Evolutionary conservation across 2,888 invertebrate species (phyloP).

Genomic region (Punctoribates punctum): DNA sequence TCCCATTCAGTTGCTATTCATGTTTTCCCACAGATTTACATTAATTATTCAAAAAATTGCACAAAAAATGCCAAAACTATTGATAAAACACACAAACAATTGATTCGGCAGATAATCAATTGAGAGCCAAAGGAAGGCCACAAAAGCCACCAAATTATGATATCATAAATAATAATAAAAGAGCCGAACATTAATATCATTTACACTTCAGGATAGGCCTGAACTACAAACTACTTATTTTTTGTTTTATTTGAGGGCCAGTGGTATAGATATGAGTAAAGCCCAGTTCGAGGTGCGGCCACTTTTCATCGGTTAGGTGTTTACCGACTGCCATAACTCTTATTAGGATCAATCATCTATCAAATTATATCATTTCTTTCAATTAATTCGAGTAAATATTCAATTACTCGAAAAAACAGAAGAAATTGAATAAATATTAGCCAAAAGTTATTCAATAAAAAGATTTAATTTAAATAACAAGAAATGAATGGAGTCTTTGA

Average conservation of each 20-base stretch:
- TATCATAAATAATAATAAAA: neutral
- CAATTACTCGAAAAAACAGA: neutral
- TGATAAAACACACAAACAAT: constrained; percentile 18
- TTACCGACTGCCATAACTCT: constrained; percentile 12
- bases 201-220: neutral
- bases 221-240: neutral
- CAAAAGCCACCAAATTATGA: neutral
- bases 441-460: no score
- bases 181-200: neutral
- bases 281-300: constrained; percentile 18
- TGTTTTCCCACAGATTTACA: neutral
- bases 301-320: constrained; percentile 27
- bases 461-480: no score
- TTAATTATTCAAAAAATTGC: neutral
- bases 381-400: neutral
- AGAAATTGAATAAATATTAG: no score
- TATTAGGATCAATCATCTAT: constrained; percentile 11
- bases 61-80: neutral
- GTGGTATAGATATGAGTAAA: neutral
- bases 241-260: neutral
- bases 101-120: neutral
- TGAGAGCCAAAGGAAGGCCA: neutral
- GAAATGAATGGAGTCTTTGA: no score
- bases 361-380: constrained; percentile 17
- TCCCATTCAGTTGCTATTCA: neutral